Base-by-base conservation (phyloP, 2,888 invertebrate species). In the Dromius quadrimaculatus region DNA sequence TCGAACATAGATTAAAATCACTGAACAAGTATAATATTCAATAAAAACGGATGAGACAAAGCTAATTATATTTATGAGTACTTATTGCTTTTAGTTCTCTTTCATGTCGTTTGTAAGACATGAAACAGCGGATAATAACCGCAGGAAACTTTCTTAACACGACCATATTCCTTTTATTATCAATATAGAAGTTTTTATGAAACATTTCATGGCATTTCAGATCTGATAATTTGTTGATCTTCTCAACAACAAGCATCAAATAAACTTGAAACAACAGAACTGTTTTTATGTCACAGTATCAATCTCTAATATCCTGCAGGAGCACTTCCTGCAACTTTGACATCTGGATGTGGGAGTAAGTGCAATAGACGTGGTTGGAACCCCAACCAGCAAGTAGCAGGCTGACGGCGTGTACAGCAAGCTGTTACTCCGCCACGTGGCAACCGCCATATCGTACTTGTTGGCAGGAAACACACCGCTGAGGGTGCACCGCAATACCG, bases 371-470 rank as follows among this genome's bases (percentile, higher is more conserved):
- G n/a, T n/a, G n/a, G n/a, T n/a, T n/a, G n/a, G 38, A 59, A 38
- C 59, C 38, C 59, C 50, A 41, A 41, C 41, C 15, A n/a, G 28
- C 8, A 22, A n/a, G n/a, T n/a, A n/a, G n/a, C n/a, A n/a, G n/a
- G n/a, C 3, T 20, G 23, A 6, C 23, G 69, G 45, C 57, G 17
- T 70, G 70, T 70, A 47, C 13, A n/a, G 70, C 70, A 45, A 70
- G 70, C 70, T 70, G 70, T 70, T 70, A 50, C 70, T 36, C n/a
- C 22, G 23, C 61, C 70, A 70, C 70, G 70, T 70, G 70, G 70
- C 62, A 15, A 50, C 62, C 47, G 62, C 76, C 78, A 77, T 78
- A 78, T 78, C 77, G 78, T 76, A 77, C 77, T 77, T 77, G 76
- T 77, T 77, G 76, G 77, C 45, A 38, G 43, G 50, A 54, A 47